These are phyloP conservation scores for Amphimedon queenslandica DNA, from an alignment of 37 sponge, comb jelly and placozoan genomes.

Conservation along the genomic window DNA sequence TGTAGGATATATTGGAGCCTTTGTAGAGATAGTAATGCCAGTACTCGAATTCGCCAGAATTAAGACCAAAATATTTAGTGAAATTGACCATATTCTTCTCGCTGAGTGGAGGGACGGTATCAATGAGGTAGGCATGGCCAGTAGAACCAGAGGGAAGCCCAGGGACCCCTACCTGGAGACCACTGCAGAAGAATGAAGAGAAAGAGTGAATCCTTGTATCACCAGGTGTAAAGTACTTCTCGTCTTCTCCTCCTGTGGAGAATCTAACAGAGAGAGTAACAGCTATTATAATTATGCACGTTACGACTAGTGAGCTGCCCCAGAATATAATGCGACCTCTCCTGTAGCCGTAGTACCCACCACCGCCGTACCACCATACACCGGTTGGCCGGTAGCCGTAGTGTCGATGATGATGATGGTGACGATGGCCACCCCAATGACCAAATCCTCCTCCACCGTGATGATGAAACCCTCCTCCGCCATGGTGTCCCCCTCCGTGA, in stretches of 20 bases:
- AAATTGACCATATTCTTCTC: not conserved
- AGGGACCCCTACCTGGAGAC: not conserved
- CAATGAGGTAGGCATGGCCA: not conserved
- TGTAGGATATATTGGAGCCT: not conserved
- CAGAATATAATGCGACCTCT: not conserved
- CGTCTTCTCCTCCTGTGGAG: not conserved
- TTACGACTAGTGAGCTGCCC: not conserved
- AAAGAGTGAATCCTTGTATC: not conserved
- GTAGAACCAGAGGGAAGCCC: not conserved
- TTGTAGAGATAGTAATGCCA: not conserved
- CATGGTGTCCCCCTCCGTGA: constrained; percentile 9
- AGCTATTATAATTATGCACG: not conserved
- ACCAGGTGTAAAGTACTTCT: not conserved
- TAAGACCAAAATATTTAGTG: not conserved
- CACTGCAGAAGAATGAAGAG: not conserved
- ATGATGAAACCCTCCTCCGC: not conserved
- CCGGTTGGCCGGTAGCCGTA: not conserved
- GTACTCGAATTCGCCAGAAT: not conserved
- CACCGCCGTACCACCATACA: not conserved
- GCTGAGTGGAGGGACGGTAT: not conserved
- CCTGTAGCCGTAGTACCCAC: not conserved
- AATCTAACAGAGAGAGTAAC: not conserved
- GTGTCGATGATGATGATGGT: not conserved
- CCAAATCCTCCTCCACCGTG: not conserved
- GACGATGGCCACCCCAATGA: not conserved